A percentile compares a stretch with the other conserved stretches of the same genome.
Evolutionary conservation across 2,888 invertebrate genomes (phyloP).

Genomic region (Seira musarum): DNA sequence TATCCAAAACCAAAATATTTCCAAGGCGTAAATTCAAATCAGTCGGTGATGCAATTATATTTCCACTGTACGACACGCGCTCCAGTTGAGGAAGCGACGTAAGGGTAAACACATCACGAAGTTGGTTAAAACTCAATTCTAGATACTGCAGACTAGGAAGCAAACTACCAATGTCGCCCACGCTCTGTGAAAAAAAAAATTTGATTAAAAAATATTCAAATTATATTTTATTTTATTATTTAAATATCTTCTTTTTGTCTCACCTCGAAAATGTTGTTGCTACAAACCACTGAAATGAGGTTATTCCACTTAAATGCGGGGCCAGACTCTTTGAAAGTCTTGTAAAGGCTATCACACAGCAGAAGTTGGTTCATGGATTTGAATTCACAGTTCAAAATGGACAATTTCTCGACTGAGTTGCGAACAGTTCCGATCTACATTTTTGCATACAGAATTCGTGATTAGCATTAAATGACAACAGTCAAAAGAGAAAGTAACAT

Average conservation of each 20-base stretch:
- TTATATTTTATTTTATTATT: not conserved
- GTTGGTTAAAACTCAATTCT: slow-evolving; percentile 67
- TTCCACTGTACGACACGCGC: slow-evolving; percentile 85
- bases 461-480: not conserved
- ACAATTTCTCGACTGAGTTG: slow-evolving; percentile 78
- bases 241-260: not conserved
- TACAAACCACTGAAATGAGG: slow-evolving; percentile 72
- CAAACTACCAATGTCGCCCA: slow-evolving; percentile 66
- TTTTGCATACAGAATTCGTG: slow-evolving; percentile 72
- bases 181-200: slow-evolving; percentile 44
- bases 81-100: slow-evolving; percentile 85
- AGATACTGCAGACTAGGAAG: slow-evolving; percentile 63
- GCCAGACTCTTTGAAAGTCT: slow-evolving; percentile 74
- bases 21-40: slow-evolving; percentile 90
- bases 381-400: slow-evolving; percentile 80
- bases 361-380: slow-evolving; percentile 84
- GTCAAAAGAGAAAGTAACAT: too few species aligned
- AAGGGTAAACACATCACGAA: slow-evolving; percentile 75
- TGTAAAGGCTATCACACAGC: slow-evolving; percentile 89
- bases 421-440: slow-evolving; percentile 76
- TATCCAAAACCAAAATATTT: slow-evolving; percentile 87
- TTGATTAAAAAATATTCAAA: too few species aligned
- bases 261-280: slow-evolving; percentile 72
- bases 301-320: slow-evolving; percentile 74
- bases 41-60: slow-evolving; percentile 81